A percentile compares a stretch with the other conserved stretches of the same genome.
These are phyloP conservation scores for Isoperla grammatica DNA, from an alignment of 2,888 invertebrate genomes.

Conservation along the genomic window DNA sequence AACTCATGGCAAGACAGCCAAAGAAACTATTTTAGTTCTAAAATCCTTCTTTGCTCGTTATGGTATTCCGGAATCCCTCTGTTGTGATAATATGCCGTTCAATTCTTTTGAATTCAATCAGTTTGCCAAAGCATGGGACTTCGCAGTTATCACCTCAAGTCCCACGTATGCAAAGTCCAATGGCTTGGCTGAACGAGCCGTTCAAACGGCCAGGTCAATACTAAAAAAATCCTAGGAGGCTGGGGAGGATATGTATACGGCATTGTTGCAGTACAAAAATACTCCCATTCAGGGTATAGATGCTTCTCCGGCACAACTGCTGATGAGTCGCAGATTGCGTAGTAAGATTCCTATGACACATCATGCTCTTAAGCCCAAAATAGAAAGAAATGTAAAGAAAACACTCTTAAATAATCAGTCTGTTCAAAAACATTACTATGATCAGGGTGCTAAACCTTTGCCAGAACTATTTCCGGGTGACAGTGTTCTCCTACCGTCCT, in stretches of 20 bases:
- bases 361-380: too few relatives aligned
- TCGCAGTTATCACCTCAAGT: constrained; percentile 29
- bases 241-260: constrained; percentile 6
- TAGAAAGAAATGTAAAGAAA: not conserved
- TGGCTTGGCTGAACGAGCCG: constrained; percentile 32
- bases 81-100: constrained; percentile 34
- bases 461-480: not conserved
- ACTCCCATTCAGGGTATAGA: constrained; percentile 3
- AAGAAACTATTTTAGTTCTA: constrained; percentile 28
- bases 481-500: not conserved
- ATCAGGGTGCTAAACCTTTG: constrained; percentile 3
- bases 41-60: constrained; percentile 29
- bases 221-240: constrained; percentile 29
- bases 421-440: constrained; percentile 4
- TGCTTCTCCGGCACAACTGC: constrained; percentile 3
- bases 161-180: constrained; percentile 34
- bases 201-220: constrained; percentile 29
- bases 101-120: constrained; percentile 28
- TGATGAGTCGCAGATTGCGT: not conserved
- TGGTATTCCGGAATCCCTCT: constrained; percentile 31
- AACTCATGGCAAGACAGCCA: too few relatives aligned
- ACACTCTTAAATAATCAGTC: not conserved
- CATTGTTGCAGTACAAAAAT: constrained; percentile 14
- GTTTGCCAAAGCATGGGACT: constrained; percentile 32
- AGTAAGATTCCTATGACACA: constrained; percentile 5